phyloP scores from a whole-genome alignment of 2,113 vertebrate genomes.

The Podocnemis expansa region DNA sequence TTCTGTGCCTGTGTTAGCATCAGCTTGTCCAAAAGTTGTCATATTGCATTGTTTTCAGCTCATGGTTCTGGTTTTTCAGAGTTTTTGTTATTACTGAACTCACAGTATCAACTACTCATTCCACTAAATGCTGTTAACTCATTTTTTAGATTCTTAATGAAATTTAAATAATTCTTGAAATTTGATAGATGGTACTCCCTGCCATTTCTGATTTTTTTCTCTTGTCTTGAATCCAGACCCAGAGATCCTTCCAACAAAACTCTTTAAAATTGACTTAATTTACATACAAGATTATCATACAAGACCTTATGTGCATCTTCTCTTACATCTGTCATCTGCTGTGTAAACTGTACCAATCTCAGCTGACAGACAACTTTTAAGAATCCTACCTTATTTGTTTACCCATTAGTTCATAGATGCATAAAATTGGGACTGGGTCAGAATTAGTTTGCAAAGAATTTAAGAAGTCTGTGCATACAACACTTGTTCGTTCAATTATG shows the following conservation, averaged over 20 bases:
- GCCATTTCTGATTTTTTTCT: background rate
- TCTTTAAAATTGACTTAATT: background rate
- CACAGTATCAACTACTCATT: background rate
- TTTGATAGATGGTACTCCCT: background rate
- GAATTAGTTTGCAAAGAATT: conserved; percentile 41
- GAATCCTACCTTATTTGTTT: background rate
- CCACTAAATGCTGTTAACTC: background rate
- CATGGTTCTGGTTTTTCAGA: background rate
- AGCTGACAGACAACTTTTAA: background rate
- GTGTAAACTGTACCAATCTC: conserved; percentile 9
- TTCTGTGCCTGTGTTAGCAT: background rate
- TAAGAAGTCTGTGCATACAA: conserved; percentile 33
- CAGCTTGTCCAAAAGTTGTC: background rate
- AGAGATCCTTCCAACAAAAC: background rate
- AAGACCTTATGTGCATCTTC: background rate
- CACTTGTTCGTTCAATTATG: conserved; percentile 55
- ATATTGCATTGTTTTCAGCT: background rate
- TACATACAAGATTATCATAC: background rate
- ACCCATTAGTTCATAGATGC: background rate
- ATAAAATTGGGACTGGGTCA: conserved; percentile 37
- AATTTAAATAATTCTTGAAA: background rate
- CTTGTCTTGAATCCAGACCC: background rate
- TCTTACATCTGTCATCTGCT: accelerated
- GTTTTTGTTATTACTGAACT: background rate
- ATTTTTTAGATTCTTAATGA: background rate